Evolutionary conservation across 2,113 vertebrate species (phyloP), one percentile per base, ranked within the genome.

Genomic region (Lampris megalopsis): DNA sequence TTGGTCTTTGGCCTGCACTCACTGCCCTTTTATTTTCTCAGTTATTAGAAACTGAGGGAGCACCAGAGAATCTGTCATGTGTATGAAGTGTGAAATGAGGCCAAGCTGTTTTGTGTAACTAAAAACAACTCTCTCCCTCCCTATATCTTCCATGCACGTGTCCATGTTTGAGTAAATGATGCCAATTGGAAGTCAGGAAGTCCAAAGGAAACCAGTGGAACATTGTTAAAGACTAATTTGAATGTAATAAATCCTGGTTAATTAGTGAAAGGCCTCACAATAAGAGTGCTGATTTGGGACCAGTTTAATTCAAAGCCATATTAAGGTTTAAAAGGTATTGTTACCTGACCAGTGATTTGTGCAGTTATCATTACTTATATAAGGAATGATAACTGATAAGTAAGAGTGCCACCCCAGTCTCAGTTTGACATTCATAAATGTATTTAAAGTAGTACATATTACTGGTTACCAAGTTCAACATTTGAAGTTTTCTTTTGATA

Each of bases 91-190:
- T 49, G 66, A 59, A 78, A 81, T 45, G 57, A 62, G 58, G 65
- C 75, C 74, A 73, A 70, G 68, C 72, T 80, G 71, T 76, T 82
- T 82, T 85, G 54, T 70, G 38, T 67, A 2, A 11, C n/a, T 53
- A 42, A 69, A 59, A 54, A 67, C 72, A 83, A 58, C 24, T 24
- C 24, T 24, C 24, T 24, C 24, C 24, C 24, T 24, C 24, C 24
- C 24, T 71, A 76, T 84, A 35, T 37, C 36, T 37, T 36, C 7
- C 56, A 63, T 52, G 52, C 10, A 41, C 50, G n/a, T 8, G 75
- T n/a, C 60, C 37, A 38, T 10, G 8, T 37, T 54, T 47, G 56
- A 42, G 53, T 45, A 50, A 52, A 50, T 79, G 78, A 83, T 75
- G 86, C 65, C 81, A 42, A 77, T 89, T 72, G 42, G 45, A 63